A percentile compares a stretch with the other conserved stretches of the same genome.
Conservation (phyloP, 2,888 invertebrate species). For the Pherbina coryleti region DNA sequence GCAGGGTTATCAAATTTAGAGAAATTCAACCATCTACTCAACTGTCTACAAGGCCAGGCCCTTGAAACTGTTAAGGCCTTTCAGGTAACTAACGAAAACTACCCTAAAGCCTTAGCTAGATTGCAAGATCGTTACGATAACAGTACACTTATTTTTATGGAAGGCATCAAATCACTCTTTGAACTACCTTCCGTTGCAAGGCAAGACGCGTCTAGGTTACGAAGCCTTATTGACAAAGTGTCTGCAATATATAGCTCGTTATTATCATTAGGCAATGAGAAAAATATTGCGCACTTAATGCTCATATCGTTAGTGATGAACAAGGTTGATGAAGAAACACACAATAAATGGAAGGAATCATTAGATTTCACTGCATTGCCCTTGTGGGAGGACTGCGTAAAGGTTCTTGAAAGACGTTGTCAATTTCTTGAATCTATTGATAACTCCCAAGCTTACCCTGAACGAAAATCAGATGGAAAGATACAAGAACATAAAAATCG, state of each 20-base stretch:
- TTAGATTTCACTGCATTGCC: too few relatives aligned
- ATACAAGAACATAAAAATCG: not conserved
- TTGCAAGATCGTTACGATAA: slow-evolving; percentile 2
- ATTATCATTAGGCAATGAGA: slow-evolving; percentile 10
- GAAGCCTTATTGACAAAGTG: slow-evolving; percentile 34
- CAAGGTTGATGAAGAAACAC: not conserved
- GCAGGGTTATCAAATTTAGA: not conserved
- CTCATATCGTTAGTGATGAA: not conserved
- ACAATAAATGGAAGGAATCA: too few relatives aligned
- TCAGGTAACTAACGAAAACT: slow-evolving; percentile 22
- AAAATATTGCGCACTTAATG: slow-evolving; percentile 11
- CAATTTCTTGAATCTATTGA: too few relatives aligned
- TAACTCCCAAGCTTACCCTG: too few relatives aligned
- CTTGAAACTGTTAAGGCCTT: slow-evolving; percentile 2
- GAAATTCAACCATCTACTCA: slow-evolving; percentile 15
- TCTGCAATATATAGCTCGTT: slow-evolving; percentile 39
- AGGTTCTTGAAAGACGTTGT: too few relatives aligned
- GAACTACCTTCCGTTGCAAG: not conserved
- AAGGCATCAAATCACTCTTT: not conserved
- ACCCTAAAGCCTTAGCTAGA: not conserved
- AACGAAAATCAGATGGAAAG: too few relatives aligned
- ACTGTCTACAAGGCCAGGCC: slow-evolving; percentile 8
- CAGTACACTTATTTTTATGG: not conserved
- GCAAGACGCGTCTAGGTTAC: slow-evolving; percentile 30
- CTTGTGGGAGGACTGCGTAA: too few relatives aligned